phyloP scores from a whole-genome alignment of 1,140 invertebrate genomes.

The Zophobas atratus region DNA sequence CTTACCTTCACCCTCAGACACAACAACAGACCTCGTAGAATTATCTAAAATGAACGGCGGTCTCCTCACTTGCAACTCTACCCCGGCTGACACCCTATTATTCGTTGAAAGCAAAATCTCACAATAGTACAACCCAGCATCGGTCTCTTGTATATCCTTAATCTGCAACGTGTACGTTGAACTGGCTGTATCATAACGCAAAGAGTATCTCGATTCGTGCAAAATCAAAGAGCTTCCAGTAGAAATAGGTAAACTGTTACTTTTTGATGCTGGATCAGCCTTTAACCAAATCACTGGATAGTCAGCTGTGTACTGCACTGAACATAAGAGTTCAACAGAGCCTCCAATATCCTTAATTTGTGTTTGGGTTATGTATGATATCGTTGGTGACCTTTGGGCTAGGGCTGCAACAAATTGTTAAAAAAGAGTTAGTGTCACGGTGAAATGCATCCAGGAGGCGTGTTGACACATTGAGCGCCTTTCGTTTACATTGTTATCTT shows the following conservation, averaged over 20 bases:
- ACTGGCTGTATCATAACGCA: constrained; percentile 82
- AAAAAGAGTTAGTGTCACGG: neutral
- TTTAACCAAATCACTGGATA: constrained; percentile 88
- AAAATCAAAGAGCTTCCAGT: constrained; percentile 86
- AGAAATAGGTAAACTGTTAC: constrained; percentile 82
- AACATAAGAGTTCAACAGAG: constrained; percentile 89
- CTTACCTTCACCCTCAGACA: constrained; percentile 83
- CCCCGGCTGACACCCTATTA: constrained; percentile 86
- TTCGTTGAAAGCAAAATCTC: constrained; percentile 86
- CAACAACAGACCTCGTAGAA: constrained; percentile 89
- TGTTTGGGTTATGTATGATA: constrained; percentile 92
- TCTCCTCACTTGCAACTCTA: constrained; percentile 86
- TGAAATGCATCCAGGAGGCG: neutral
- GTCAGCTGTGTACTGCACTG: constrained; percentile 90
- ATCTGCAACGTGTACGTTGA: constrained; percentile 74
- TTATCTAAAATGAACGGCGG: constrained; percentile 95
- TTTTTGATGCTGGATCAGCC: constrained; percentile 70
- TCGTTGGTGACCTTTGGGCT: constrained; percentile 88
- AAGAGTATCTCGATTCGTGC: constrained; percentile 87
- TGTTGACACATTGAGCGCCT: neutral
- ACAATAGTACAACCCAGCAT: constrained; percentile 90
- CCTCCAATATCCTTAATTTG: constrained; percentile 94
- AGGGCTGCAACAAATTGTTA: constrained; percentile 68
- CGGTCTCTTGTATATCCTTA: constrained; percentile 96
- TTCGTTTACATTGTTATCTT: constrained; percentile 26